These are phyloP conservation scores for Rhinella marina DNA, from an alignment of 2,797 vertebrate species.

Conservation along the genomic window DNA sequence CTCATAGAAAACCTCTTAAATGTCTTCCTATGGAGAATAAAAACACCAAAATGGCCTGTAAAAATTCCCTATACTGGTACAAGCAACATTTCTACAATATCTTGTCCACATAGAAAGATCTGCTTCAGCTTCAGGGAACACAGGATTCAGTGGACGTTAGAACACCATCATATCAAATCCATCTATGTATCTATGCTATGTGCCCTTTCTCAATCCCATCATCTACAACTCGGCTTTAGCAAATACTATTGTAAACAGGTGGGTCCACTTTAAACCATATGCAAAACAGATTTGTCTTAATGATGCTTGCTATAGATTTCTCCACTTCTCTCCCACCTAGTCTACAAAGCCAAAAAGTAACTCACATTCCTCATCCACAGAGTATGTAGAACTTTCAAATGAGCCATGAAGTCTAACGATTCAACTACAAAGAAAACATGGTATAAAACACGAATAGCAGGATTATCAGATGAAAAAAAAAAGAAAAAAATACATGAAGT, in stretches of 20 bases:
- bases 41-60: neutral
- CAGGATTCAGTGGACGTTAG: neutral
- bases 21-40: neutral
- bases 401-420: conserved; percentile 38
- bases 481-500: conserved; percentile 7
- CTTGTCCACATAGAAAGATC: neutral
- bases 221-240: neutral
- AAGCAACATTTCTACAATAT: neutral
- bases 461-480: conserved; percentile 14
- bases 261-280: conserved; percentile 30
- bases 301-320: neutral
- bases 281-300: conserved; percentile 8
- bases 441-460: conserved; percentile 8
- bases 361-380: conserved; percentile 19
- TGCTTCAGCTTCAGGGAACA: neutral
- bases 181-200: neutral
- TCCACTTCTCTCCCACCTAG: neutral
- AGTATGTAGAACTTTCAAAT: conserved; percentile 25
- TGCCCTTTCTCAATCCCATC: neutral
- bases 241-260: conserved; percentile 18
- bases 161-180: neutral
- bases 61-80: no score
- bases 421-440: conserved; percentile 23
- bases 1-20: neutral
- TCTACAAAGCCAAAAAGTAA: conserved; percentile 1